phyloP scores from a whole-genome alignment of 2,797 vertebrate genomes.

The Strix occidentalis region DNA sequence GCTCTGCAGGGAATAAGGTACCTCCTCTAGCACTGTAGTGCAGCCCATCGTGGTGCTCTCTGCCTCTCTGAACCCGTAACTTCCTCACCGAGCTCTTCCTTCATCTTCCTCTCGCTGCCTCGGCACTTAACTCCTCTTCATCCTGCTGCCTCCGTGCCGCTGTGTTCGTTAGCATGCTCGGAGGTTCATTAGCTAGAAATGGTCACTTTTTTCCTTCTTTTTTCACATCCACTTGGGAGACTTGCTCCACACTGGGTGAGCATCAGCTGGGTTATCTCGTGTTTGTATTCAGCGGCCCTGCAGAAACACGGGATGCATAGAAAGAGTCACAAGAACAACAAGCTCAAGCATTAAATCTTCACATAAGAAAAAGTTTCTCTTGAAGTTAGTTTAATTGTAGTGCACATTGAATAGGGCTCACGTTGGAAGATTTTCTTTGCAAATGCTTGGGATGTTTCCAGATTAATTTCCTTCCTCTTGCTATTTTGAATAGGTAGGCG shows the following conservation, averaged over 20 bases:
- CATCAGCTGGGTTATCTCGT: not conserved
- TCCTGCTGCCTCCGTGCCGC: not conserved
- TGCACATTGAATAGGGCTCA: not conserved
- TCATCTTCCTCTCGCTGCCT: slow-evolving; percentile 26
- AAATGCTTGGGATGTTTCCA: not conserved
- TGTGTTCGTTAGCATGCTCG: not conserved
- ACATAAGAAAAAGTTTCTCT: not conserved
- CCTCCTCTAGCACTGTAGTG: slow-evolving; percentile 68
- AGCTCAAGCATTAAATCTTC: not conserved
- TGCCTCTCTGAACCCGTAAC: slow-evolving; percentile 2
- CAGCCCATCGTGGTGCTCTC: slow-evolving; percentile 69
- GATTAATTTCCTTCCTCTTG: not conserved
- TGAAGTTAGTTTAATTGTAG: not conserved
- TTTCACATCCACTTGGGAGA: not conserved
- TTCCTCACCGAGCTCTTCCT: slow-evolving; percentile 43
- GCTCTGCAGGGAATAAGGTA: slow-evolving; percentile 70
- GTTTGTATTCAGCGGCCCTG: not conserved
- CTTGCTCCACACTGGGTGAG: not conserved
- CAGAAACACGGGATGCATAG: not conserved
- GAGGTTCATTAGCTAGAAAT: not conserved
- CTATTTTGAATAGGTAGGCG: not conserved
- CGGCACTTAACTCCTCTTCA: not conserved
- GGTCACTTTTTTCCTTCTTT: not conserved
- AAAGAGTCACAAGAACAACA: not conserved
- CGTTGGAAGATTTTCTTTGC: not conserved